Percentiles rank a stretch among this genome's conserved stretches.
phyloP scores from a whole-genome alignment of 2,797 vertebrate genomes.

The Echiichthys vipera region DNA sequence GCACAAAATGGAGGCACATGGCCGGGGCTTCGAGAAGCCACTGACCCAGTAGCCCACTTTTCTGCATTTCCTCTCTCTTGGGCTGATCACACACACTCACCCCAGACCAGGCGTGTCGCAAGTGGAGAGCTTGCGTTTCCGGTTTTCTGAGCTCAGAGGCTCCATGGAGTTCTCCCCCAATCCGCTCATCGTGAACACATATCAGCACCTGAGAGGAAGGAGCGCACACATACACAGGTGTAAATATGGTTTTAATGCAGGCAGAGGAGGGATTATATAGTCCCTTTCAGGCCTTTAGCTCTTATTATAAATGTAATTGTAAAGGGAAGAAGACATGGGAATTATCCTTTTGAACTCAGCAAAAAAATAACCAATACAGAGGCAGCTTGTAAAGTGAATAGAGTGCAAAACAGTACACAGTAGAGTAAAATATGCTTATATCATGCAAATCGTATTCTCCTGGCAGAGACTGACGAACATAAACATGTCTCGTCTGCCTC shows the following conservation, averaged over 20 bases:
- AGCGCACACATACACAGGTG: constrained; percentile 16
- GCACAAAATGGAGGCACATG: constrained; percentile 12
- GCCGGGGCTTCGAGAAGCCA: constrained; percentile 41
- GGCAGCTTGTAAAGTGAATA: constrained; percentile 32
- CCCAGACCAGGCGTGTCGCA: constrained; percentile 90
- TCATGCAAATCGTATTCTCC: constrained; percentile 78
- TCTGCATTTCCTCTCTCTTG: constrained; percentile 10
- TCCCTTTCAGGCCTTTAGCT: constrained; percentile 34
- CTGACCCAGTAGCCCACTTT: constrained; percentile 75
- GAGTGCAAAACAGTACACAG: constrained; percentile 43
- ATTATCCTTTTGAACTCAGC: constrained; percentile 50
- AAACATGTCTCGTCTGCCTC: constrained; percentile 75
- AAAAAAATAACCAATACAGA: constrained; percentile 41
- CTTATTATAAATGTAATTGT: constrained; percentile 39
- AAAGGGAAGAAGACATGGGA: constrained; percentile 21
- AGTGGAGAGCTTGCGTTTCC: constrained; percentile 93
- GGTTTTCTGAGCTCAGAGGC: constrained; percentile 88
- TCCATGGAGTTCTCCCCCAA: constrained; percentile 94
- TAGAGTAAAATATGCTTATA: constrained; percentile 73
- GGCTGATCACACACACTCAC: constrained; percentile 77
- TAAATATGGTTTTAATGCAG: constrained; percentile 31
- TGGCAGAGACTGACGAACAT: constrained; percentile 71
- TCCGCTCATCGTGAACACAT: constrained; percentile 91
- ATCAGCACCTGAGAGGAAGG: constrained; percentile 87
- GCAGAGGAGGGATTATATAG: constrained; percentile 37